A percentile compares a stretch with the other conserved stretches of the same genome.
These are phyloP conservation scores for Hemistola chrysoprasaria DNA, from an alignment of 2,888 invertebrate genomes.

Conservation along the genomic window DNA sequence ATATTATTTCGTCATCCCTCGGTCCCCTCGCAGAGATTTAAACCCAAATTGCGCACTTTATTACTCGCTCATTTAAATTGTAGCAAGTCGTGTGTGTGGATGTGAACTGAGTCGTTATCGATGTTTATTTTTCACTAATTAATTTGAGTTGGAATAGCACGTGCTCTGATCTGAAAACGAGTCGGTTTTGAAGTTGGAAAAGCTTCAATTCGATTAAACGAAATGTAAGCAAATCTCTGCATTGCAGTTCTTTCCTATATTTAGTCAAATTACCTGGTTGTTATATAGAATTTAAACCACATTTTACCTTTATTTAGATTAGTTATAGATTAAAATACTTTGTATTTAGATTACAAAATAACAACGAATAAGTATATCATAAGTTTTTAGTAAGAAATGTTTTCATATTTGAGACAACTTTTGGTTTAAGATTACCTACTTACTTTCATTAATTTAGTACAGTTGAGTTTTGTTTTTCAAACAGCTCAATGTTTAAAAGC, in stretches of 20 bases:
- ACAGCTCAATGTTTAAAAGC: too few species aligned
- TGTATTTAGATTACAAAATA: too few species aligned
- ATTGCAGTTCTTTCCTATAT: constrained; percentile 1
- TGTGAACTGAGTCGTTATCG: constrained; percentile 16
- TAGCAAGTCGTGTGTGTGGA: constrained; percentile 24
- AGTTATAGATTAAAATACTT: too few species aligned
- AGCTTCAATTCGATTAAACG: not conserved
- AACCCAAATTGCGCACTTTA: constrained; percentile 61
- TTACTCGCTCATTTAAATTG: constrained; percentile 49
- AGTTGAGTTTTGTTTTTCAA: too few species aligned
- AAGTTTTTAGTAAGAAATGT: too few species aligned
- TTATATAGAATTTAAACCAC: too few species aligned
- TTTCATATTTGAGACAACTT: too few species aligned
- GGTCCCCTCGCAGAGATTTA: constrained; percentile 47
- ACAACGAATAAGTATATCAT: too few species aligned
- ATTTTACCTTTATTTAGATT: too few species aligned
- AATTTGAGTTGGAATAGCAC: constrained; percentile 1
- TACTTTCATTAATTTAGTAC: too few species aligned
- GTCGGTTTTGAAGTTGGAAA: not conserved
- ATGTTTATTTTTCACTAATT: constrained; percentile 11
- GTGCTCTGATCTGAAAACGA: constrained; percentile 1
- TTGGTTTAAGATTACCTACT: too few species aligned
- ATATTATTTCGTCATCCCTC: constrained; percentile 60
- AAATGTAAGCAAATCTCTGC: not conserved
- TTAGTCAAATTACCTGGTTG: too few species aligned